phyloP scores from a whole-genome alignment of 2,113 vertebrate genomes.

The western clawed frog (Xenopus tropicalis) region UCB_Xtro_10.0 CM004444.2:152400501-152401000 shows the following conservation, averaged over 20 bases:
- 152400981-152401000: too few species aligned
- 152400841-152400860: too few species aligned
- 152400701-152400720: conserved; percentile 65
- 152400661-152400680: conserved; percentile 65
- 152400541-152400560: conserved; percentile 47
- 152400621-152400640: conserved; percentile 58
- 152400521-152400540: not conserved
- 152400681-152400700: conserved; percentile 64
- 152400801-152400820: too few species aligned
- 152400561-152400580: conserved; percentile 56
- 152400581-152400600: conserved; percentile 52
- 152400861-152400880: too few species aligned
- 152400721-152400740: conserved; percentile 64
- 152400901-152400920: too few species aligned
- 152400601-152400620: conserved; percentile 59
- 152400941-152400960: too few species aligned
- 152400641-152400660: conserved; percentile 60
- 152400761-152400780: not conserved
- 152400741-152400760: conserved; percentile 50
- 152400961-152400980: too few species aligned
- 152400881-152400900: too few species aligned
- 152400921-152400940: too few species aligned
- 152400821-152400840: too few species aligned
- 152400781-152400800: too few species aligned
- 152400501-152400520: not conserved